These are phyloP conservation scores for Aleadryas rufinucha DNA, from an alignment of 2,113 vertebrate genomes.

Conservation along the genomic window DNA sequence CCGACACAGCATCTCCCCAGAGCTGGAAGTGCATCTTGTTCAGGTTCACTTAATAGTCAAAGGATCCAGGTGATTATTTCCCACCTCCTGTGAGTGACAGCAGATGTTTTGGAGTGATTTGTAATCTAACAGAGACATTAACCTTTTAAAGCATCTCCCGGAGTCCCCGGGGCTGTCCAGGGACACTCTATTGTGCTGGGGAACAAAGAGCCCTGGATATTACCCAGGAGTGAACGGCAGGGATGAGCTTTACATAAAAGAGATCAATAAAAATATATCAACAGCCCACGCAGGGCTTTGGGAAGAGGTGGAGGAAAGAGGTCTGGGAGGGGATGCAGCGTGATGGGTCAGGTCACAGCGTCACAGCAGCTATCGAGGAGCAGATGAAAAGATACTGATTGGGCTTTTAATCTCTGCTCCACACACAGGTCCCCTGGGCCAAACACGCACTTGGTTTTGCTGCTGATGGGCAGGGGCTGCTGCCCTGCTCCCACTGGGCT, in stretches of 20 bases:
- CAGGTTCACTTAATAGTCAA: neutral
- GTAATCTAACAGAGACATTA: conserved; percentile 49
- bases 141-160: neutral
- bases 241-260: conserved; percentile 19
- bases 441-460: fast-evolving
- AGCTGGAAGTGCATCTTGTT: fast-evolving
- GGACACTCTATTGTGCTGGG: neutral
- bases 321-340: fast-evolving
- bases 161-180: neutral
- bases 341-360: neutral
- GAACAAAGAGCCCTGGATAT: conserved; percentile 36
- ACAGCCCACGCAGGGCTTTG: neutral
- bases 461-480: neutral
- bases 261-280: conserved; percentile 51
- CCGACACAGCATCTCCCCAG: neutral
- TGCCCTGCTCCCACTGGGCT: neutral
- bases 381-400: neutral
- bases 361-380: neutral
- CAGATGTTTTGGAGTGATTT: neutral
- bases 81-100: neutral
- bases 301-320: neutral
- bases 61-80: conserved; percentile 13
- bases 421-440: neutral
- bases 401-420: neutral
- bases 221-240: neutral